Evolutionary conservation across 2,888 invertebrate genomes (phyloP).

Genomic region (Drosophila ezoana): DNA sequence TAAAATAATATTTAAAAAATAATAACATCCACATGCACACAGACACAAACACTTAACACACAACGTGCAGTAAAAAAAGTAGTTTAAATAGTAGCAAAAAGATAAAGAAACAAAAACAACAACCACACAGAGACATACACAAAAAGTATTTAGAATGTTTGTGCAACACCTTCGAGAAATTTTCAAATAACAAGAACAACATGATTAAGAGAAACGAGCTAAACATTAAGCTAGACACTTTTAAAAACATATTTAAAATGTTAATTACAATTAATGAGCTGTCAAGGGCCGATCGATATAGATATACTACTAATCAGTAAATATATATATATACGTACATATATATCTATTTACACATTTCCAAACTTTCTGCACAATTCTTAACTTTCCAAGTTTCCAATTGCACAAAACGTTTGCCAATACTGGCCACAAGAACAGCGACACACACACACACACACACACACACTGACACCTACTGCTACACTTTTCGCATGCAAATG

Average conservation of each 20-base stretch:
- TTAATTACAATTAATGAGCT: slow-evolving; percentile 45
- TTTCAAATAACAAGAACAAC: slow-evolving; percentile 44
- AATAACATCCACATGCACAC: slow-evolving; percentile 21
- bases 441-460: slow-evolving; percentile 14
- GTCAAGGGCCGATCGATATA: slow-evolving; percentile 29
- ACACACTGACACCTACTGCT: slow-evolving; percentile 21
- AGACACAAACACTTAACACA: slow-evolving; percentile 26
- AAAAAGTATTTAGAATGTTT: slow-evolving; percentile 68
- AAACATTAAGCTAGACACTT: slow-evolving; percentile 55
- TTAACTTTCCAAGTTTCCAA: slow-evolving; percentile 68
- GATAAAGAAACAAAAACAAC: slow-evolving; percentile 1
- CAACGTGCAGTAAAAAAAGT: slow-evolving; percentile 44
- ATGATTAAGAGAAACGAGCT: slow-evolving; percentile 30
- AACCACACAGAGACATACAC: slow-evolving; percentile 32
- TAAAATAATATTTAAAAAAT: slow-evolving; percentile 38
- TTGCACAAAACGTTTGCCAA: slow-evolving; percentile 62
- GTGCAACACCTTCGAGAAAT: slow-evolving; percentile 68
- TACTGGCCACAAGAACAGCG: slow-evolving; percentile 40
- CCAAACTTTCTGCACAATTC: slow-evolving; percentile 71
- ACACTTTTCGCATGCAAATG: slow-evolving; percentile 48
- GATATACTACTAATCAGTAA: slow-evolving; percentile 31
- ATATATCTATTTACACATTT: slow-evolving; percentile 28
- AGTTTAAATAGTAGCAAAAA: slow-evolving; percentile 53
- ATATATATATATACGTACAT: slow-evolving; percentile 13
- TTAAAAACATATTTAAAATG: slow-evolving; percentile 43